Conservation (phyloP, 1,140 invertebrate species). For the Hycleus cichorii region DNA sequence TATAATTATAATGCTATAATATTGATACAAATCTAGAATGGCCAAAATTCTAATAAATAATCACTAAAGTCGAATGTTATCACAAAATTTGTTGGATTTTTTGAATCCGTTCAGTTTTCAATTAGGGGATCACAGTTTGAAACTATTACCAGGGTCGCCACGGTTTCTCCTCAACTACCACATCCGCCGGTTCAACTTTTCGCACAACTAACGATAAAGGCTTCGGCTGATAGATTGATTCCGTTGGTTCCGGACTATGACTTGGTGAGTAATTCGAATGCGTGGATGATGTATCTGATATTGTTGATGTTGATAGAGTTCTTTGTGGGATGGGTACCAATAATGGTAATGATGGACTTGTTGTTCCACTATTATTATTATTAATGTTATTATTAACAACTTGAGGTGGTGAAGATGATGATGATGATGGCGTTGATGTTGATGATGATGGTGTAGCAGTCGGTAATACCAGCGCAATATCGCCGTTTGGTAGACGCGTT, state of each 20-base stretch:
- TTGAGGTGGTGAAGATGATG: no score
- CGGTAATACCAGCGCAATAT: conserved; percentile 70
- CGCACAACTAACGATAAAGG: conserved; percentile 65
- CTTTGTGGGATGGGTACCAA: conserved; percentile 64
- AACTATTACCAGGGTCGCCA: conserved; percentile 61
- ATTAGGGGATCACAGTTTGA: no score
- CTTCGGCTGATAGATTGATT: conserved; percentile 47
- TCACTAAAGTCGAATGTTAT: background rate
- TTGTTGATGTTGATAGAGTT: conserved; percentile 52
- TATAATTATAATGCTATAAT: background rate
- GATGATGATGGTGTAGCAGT: conserved; percentile 43
- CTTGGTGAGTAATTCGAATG: conserved; percentile 35
- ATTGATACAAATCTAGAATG: conserved; percentile 4
- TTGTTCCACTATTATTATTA: conserved; percentile 15
- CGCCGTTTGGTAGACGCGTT: conserved; percentile 61
- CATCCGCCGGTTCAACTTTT: conserved; percentile 43
- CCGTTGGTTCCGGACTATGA: conserved; percentile 39
- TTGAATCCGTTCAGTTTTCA: no score
- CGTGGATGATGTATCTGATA: conserved; percentile 47
- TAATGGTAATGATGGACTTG: conserved; percentile 49
- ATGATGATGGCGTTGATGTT: no score
- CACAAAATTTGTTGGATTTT: conserved; percentile 4
- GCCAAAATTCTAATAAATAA: background rate
- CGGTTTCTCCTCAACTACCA: conserved; percentile 50
- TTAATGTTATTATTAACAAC: no score